A percentile compares a stretch with the other conserved stretches of the same genome.
phyloP scores from a whole-genome alignment of 2,113 vertebrate genomes.

The Hystrix brachyura region DNA sequence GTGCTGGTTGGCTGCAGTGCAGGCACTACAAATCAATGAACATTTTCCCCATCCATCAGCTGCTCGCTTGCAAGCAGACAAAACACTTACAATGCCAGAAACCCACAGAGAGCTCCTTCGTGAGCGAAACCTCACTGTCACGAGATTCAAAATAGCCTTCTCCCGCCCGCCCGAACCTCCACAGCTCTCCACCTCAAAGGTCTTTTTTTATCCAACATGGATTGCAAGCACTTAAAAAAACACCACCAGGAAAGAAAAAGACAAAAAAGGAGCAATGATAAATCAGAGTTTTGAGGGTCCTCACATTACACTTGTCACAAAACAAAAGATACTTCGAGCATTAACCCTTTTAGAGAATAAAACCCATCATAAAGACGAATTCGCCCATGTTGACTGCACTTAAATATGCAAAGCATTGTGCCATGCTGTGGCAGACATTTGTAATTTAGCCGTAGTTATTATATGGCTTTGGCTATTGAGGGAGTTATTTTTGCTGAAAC shows the following conservation, averaged over 20 bases:
- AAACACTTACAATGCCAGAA: constrained; percentile 87
- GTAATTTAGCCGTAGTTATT: constrained; percentile 65
- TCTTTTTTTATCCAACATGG: constrained; percentile 67
- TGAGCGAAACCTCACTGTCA: constrained; percentile 85
- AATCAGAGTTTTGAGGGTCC: constrained; percentile 73
- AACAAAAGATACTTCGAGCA: constrained; percentile 75
- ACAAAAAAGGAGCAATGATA: constrained; percentile 61
- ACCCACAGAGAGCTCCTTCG: constrained; percentile 88
- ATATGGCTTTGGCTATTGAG: constrained; percentile 24
- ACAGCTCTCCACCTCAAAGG: constrained; percentile 74
- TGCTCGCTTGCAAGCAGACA: constrained; percentile 87
- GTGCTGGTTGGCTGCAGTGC: constrained; percentile 83
- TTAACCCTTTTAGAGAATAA: constrained; percentile 74
- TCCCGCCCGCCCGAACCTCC: constrained; percentile 63
- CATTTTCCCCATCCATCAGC: constrained; percentile 84
- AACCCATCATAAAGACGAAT: constrained; percentile 60
- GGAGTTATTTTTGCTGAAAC: constrained; percentile 3
- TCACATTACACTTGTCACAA: constrained; percentile 72
- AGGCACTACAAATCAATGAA: constrained; percentile 87
- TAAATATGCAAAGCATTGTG: constrained; percentile 46
- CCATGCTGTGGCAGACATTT: constrained; percentile 47
- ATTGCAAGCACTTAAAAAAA: constrained; percentile 76
- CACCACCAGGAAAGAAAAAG: constrained; percentile 42
- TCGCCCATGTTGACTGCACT: constrained; percentile 36
- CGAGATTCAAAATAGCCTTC: constrained; percentile 81